Evolutionary conservation across 2,113 vertebrate species (phyloP), one percentile per base, ranked within the genome.

Genomic region (Ascaphus truei): DNA sequence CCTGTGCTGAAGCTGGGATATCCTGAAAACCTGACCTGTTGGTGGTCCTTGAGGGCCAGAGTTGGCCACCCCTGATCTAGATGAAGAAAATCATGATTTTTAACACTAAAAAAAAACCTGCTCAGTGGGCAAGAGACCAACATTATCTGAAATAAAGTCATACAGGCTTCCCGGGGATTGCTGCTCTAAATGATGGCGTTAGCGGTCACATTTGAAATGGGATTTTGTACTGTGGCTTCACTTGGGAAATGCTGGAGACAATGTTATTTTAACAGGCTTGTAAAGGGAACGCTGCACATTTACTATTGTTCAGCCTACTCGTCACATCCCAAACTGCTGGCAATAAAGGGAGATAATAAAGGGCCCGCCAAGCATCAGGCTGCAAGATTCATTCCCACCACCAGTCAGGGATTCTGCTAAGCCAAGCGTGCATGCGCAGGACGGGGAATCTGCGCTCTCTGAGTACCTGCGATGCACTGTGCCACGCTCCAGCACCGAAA

Each of bases 271-370:
- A 50, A 62, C 60, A 29, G 61, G 76, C 72, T 81, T 62, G 25
- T 71, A 68, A 77, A 74, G 52, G 60, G 76, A 80, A 84, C 82
- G 79, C 79, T 66, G 72, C 65, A 69, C 75, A 76, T 81, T 79
- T 80, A 76, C 72, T 79, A 77, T 78, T 78, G 76, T 78, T 79
- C 73, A 68, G 62, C 59, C 62, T 72, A 62, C 33, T 2, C 26
- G 72, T 72, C 75, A 72, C 47, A 47, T 41, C 11, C 52, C 65
- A 71, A 73, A 84, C 50, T 66, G 73, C 77, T 71, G 79, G 67
- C 34, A 71, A 72, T 66, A 72, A 64, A 64, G 39, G 67, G 64
- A 67, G 68, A 71, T n/a, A 34, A 77, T 15, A 76, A 56, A 60
- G 50, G 31, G 11, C 23, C 58, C 68, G 62, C 43, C 10, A 30